A percentile compares a stretch with the other conserved stretches of the same genome.
phyloP scores from a whole-genome alignment of 2,888 invertebrate species.

The Chrysodeixis includens region DNA sequence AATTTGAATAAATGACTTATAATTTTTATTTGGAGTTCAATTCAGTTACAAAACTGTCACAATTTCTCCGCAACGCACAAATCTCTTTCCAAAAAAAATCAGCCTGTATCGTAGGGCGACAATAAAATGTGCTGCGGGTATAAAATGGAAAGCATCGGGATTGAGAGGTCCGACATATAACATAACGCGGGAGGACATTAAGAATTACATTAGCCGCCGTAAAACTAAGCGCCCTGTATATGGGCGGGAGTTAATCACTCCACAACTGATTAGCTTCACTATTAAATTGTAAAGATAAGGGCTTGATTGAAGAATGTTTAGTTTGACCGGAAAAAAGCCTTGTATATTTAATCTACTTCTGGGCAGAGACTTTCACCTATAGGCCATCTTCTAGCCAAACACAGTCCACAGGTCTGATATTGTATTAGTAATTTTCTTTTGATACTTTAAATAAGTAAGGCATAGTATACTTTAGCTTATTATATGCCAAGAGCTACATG shows the following conservation, averaged over 20 bases:
- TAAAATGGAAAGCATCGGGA: slow-evolving; percentile 64
- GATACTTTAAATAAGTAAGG: too few relatives aligned
- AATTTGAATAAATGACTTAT: too few relatives aligned
- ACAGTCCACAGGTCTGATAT: too few relatives aligned
- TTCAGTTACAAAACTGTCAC: too few relatives aligned
- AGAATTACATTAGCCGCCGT: slow-evolving; percentile 47
- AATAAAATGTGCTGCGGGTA: slow-evolving; percentile 64
- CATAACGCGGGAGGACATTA: slow-evolving; percentile 50
- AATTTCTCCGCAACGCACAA: background rate
- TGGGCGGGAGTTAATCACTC: background rate
- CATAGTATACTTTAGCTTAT: too few relatives aligned
- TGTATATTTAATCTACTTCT: too few relatives aligned
- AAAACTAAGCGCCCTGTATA: slow-evolving; percentile 33
- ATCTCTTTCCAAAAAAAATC: slow-evolving; percentile 9
- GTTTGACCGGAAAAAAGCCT: too few relatives aligned
- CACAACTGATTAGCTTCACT: background rate
- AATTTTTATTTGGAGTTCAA: too few relatives aligned
- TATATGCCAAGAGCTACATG: too few relatives aligned
- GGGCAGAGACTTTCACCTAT: too few relatives aligned
- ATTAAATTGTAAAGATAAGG: background rate
- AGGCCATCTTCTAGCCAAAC: too few relatives aligned
- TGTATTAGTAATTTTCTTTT: too few relatives aligned
- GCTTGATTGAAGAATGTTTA: background rate
- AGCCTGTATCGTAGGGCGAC: slow-evolving; percentile 55
- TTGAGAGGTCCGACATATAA: slow-evolving; percentile 50